Base-by-base conservation (phyloP, 2,797 vertebrate species). In the Amniataba percoides region DNA sequence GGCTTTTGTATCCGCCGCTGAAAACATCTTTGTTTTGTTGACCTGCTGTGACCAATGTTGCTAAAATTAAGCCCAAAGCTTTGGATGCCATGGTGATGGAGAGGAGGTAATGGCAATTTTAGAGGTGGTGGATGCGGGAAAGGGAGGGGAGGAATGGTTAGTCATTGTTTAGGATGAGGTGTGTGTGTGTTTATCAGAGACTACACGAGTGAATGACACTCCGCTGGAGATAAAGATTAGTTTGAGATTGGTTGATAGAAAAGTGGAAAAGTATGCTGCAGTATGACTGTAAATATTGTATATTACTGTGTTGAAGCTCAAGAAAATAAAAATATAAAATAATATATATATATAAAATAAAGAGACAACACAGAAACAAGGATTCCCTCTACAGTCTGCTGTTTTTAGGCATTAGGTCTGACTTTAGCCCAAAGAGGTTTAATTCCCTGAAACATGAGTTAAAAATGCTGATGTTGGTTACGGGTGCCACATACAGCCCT, bases 71-170 rank as follows among this genome's bases (percentile, higher is more conserved):
- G 52, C 61, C 68, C 23, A 56, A 36, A 62, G 74, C 67, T 74
- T 73, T 83, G 65, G 75, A 78, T 77, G 60, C 78, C 80, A 84
- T 85, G 81, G 67, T 71, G 76, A 87, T 82, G 60, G 61, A 80
- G 80, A 87, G 77, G 82, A 74, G 79, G 71, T 88, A 80, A 88
- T 81, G 56, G 74, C 66, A 58, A 57, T 83, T 81, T 78, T 63
- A 46, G 61, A 65, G 18, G 68, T 27, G 42, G 34, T 43, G 64
- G 71, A 69, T 65, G 64, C 63, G 63, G 52, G 67, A 51, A 31
- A 71, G 18, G n/a, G 59, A 74, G 74, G 64, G 23, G 64, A 67
- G 45, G 64, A 83, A 63, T 13, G 16, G 64, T 82, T 83, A 80
- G 76, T 82, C 79, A 80, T 78, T 73, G 61, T 77, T 78, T 58